Percentiles rank a stretch among this genome's conserved stretches.
Conservation (phyloP, 2,888 invertebrate species). For the Ectemnius lituratus region DNA sequence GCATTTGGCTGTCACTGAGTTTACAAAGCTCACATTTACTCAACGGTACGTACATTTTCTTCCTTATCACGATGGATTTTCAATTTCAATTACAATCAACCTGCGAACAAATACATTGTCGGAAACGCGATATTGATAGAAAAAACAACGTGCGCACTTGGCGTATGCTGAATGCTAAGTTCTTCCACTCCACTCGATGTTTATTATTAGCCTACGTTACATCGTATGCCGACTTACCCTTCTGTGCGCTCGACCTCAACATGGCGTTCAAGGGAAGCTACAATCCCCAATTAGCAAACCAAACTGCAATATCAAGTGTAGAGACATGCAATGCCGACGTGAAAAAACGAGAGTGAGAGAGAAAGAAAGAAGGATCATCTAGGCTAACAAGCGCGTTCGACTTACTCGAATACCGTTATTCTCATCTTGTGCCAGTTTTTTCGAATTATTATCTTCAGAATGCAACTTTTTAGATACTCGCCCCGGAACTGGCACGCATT, state of each 20-base stretch:
- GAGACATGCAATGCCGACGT: not conserved
- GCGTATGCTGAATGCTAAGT: no score
- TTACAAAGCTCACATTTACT: no score
- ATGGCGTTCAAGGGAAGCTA: not conserved
- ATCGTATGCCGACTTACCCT: not conserved
- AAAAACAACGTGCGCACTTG: no score
- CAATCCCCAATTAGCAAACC: not conserved
- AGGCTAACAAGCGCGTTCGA: not conserved
- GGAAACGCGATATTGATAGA: no score
- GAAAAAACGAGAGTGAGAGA: no score
- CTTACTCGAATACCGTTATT: not conserved
- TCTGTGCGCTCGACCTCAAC: no score
- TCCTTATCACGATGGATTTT: no score
- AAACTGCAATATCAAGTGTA: not conserved
- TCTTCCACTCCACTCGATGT: no score
- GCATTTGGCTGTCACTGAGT: no score
- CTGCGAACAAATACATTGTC: no score
- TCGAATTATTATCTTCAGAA: slow-evolving; percentile 36
- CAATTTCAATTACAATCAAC: no score
- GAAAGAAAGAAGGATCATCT: not conserved
- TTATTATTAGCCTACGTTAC: not conserved
- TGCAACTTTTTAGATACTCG: slow-evolving; percentile 24
- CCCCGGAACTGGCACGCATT: slow-evolving; percentile 8
- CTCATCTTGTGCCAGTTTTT: slow-evolving; percentile 23
- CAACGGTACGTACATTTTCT: no score